Evolutionary conservation across 2,888 invertebrate genomes (phyloP).

Genomic region (Tribolium freemani): DNA sequence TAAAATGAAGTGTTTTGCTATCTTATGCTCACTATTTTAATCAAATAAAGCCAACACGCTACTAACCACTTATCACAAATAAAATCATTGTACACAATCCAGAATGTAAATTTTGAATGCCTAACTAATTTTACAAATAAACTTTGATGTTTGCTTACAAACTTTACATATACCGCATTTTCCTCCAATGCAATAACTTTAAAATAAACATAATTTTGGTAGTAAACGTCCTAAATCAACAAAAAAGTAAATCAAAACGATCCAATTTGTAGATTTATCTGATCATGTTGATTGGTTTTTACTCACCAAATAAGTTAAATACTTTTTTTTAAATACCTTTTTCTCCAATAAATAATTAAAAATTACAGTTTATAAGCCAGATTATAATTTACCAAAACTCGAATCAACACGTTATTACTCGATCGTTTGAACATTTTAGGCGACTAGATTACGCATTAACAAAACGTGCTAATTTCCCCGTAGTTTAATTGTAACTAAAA

Average conservation of each 20-base stretch:
- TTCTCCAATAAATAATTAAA: too few relatives aligned
- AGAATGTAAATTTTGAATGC: neutral
- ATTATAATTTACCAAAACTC: neutral
- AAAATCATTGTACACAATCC: slow-evolving; percentile 1
- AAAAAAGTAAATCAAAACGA: neutral
- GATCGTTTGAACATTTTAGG: neutral
- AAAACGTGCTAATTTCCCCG: slow-evolving; percentile 13
- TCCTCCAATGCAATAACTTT: slow-evolving; percentile 7
- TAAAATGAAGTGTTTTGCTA: neutral
- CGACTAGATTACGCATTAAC: neutral
- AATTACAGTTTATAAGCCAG: too few relatives aligned
- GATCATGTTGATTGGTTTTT: neutral
- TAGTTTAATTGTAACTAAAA: neutral
- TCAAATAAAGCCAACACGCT: slow-evolving; percentile 1
- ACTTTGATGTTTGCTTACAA: slow-evolving; percentile 11
- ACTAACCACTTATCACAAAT: neutral
- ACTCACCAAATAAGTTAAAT: neutral
- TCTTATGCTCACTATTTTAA: neutral
- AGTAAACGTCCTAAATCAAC: slow-evolving; percentile 2
- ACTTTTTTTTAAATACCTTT: too few relatives aligned
- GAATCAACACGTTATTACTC: neutral
- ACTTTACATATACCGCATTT: slow-evolving; percentile 4
- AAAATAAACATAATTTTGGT: slow-evolving; percentile 7
- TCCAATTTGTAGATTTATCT: neutral
- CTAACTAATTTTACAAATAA: neutral